phyloP scores from a whole-genome alignment of 2,888 invertebrate genomes.

The Cantharis nigra region DNA sequence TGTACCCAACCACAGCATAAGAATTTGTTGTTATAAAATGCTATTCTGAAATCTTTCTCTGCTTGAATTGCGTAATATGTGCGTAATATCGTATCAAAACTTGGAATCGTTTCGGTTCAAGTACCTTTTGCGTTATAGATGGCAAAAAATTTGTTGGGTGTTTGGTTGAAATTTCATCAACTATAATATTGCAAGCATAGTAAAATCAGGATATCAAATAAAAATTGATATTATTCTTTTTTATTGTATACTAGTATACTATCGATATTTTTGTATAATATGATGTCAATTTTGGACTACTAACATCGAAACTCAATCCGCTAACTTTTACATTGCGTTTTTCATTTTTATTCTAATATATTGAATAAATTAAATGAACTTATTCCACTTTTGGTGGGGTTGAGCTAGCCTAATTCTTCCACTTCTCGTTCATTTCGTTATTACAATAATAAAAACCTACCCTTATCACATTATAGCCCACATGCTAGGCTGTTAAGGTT shows the following conservation, averaged over 20 bases:
- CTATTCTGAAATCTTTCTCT: too few species aligned
- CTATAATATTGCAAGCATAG: background rate
- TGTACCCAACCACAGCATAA: too few species aligned
- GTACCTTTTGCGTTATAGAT: background rate
- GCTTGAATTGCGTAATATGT: background rate
- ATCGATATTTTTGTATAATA: background rate
- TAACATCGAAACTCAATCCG: background rate
- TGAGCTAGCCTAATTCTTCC: background rate
- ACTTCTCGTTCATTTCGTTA: constrained; percentile 20
- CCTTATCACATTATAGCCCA: constrained; percentile 22
- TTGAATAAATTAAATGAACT: background rate
- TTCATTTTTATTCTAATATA: background rate
- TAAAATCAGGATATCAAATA: background rate
- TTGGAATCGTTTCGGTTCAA: background rate
- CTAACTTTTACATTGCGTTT: background rate
- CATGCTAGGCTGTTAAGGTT: constrained; percentile 24
- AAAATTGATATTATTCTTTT: background rate
- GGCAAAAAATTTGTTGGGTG: background rate
- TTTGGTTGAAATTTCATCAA: background rate
- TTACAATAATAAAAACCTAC: constrained; percentile 24
- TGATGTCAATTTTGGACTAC: background rate
- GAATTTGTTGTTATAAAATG: too few species aligned
- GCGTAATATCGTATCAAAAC: background rate
- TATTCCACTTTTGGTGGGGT: background rate
- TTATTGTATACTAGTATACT: too few species aligned